Evolutionary conservation across 2,113 vertebrate species (phyloP).

Genomic region (Capra hircus): DNA sequence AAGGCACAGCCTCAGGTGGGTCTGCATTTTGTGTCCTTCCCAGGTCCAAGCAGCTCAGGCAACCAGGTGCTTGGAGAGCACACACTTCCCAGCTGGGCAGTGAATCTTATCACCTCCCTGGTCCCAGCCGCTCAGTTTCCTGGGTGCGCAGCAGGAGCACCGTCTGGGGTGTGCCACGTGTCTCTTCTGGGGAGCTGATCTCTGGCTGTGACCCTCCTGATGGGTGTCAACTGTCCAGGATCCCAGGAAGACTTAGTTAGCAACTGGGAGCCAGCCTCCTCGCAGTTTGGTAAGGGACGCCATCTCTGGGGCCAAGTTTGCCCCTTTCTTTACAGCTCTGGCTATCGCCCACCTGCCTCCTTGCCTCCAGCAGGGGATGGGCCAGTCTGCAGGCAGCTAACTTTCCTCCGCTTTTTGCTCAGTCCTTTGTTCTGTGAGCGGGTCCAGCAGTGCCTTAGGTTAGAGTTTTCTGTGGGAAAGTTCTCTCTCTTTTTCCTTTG

Average conservation of each 20-base stretch:
- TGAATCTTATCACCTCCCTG: accelerated
- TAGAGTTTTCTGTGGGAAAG: background rate
- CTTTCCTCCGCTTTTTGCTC: background rate
- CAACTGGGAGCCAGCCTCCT: background rate
- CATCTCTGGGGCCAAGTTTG: background rate
- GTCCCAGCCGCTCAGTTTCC: accelerated
- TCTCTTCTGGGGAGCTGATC: background rate
- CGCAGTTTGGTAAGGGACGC: background rate
- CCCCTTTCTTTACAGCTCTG: background rate
- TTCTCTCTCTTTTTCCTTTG: background rate
- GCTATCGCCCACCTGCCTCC: background rate
- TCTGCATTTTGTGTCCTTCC: background rate
- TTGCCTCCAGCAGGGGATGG: background rate
- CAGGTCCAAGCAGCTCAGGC: background rate
- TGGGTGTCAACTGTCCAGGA: accelerated
- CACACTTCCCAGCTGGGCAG: accelerated
- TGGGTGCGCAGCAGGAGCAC: accelerated
- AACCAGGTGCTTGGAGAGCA: accelerated
- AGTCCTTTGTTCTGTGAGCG: background rate
- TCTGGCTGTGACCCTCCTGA: background rate
- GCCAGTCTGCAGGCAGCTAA: background rate
- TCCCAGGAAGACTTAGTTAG: background rate
- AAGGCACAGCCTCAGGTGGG: background rate
- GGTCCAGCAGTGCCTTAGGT: background rate
- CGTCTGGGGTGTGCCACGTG: accelerated